phyloP scores from a whole-genome alignment of 1,140 invertebrate genomes.

The Pemphigus obesinymphae region DNA sequence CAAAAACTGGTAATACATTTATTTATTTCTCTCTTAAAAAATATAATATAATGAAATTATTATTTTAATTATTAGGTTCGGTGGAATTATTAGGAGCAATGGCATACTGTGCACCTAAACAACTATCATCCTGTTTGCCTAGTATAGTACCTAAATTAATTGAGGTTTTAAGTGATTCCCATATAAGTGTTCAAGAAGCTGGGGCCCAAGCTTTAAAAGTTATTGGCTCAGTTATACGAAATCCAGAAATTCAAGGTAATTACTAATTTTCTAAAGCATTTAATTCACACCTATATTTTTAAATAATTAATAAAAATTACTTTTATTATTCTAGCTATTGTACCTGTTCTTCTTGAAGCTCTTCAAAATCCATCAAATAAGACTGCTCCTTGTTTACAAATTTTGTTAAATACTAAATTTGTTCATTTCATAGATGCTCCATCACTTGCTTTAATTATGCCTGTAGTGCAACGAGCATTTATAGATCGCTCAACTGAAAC shows the following conservation, averaged over 20 bases:
- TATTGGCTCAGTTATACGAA: conserved; percentile 95
- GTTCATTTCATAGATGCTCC: conserved; percentile 99
- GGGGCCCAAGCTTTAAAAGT: conserved; percentile 91
- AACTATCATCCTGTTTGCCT: conserved; percentile 93
- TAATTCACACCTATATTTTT: background rate
- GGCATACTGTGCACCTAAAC: conserved; percentile 98
- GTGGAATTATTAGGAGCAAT: conserved; percentile 94
- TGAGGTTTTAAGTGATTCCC: conserved; percentile 94
- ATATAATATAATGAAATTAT: background rate
- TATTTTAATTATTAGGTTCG: conserved; percentile 60
- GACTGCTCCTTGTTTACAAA: conserved; percentile 86
- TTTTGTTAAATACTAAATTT: conserved; percentile 93
- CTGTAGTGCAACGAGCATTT: conserved; percentile 94
- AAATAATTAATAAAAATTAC: background rate
- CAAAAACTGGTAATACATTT: conserved; percentile 74
- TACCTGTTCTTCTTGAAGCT: conserved; percentile 84
- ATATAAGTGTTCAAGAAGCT: conserved; percentile 95
- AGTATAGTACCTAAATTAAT: conserved; percentile 98
- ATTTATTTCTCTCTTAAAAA: background rate
- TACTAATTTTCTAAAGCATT: background rate
- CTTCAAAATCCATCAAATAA: conserved; percentile 95
- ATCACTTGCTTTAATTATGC: conserved; percentile 97
- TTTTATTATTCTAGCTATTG: conserved; percentile 63
- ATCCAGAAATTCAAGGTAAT: conserved; percentile 93
- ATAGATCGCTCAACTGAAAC: conserved; percentile 96